Conservation (phyloP, 2,888 invertebrate species). For the Diaprepes abbreviatus region DNA sequence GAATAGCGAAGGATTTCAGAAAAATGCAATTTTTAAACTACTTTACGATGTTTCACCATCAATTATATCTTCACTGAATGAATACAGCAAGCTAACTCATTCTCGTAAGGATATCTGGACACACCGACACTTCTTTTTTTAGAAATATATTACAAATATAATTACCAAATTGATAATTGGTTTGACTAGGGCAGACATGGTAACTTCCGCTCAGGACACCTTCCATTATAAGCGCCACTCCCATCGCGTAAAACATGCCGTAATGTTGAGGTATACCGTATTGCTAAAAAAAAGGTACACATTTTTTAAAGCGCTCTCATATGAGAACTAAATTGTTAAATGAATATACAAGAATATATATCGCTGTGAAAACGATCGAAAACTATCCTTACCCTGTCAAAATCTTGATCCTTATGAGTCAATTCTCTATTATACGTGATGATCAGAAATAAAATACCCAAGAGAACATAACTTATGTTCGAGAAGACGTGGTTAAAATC, state of each 20-base stretch:
- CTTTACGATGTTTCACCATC: too few species aligned
- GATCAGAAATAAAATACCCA: conserved; percentile 84
- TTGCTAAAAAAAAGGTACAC: conserved; percentile 69
- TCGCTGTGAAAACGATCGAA: too few species aligned
- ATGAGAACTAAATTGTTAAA: too few species aligned
- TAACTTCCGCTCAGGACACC: conserved; percentile 89
- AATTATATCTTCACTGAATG: too few species aligned
- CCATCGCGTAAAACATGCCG: conserved; percentile 90
- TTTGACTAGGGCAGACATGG: conserved; percentile 90
- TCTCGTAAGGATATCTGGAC: too few species aligned
- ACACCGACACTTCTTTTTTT: too few species aligned
- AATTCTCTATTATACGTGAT: conserved; percentile 75
- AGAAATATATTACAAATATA: too few species aligned
- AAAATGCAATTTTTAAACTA: too few species aligned
- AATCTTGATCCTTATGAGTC: conserved; percentile 64
- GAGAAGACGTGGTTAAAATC: conserved; percentile 92
- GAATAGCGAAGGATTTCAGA: too few species aligned
- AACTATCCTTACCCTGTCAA: conserved; percentile 67
- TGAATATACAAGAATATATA: too few species aligned
- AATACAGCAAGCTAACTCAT: too few species aligned
- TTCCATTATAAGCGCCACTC: conserved; percentile 87
- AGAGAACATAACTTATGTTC: conserved; percentile 84
- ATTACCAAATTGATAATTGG: conserved; percentile 94
- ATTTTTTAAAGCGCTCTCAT: too few species aligned
- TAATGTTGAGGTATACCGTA: conserved; percentile 85